Percentiles rank a stretch among this genome's conserved stretches.
Conservation (phyloP, 2,888 invertebrate genomes). For the Dryobotodes eremita region DNA sequence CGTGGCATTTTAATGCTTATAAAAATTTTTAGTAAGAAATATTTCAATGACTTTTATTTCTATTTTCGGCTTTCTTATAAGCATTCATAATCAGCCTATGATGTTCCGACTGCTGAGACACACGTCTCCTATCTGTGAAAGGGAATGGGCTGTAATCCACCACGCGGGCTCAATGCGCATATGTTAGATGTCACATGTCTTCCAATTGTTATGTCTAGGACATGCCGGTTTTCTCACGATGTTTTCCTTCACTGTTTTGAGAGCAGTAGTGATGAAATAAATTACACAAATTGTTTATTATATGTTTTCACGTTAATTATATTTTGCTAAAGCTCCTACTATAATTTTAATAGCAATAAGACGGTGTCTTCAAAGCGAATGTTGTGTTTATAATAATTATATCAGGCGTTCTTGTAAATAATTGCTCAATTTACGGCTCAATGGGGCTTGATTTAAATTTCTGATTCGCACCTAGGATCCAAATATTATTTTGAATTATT, state of each 20-base stretch:
- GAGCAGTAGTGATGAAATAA: neutral
- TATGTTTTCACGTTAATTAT: neutral
- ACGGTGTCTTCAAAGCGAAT: constrained; percentile 9
- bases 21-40: constrained; percentile 18
- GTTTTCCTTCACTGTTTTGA: neutral
- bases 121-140: no score
- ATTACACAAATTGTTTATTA: neutral
- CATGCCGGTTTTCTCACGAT: neutral
- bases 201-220: neutral
- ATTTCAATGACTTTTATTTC: neutral
- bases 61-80: neutral
- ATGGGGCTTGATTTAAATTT: constrained; percentile 44
- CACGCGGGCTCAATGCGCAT: neutral
- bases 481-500: constrained; percentile 5
- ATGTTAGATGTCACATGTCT: neutral
- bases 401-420: constrained; percentile 46
- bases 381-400: constrained; percentile 44
- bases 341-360: constrained; percentile 16
- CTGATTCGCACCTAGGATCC: neutral
- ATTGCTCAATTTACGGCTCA: constrained; percentile 51
- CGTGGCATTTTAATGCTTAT: constrained; percentile 15
- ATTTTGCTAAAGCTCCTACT: constrained; percentile 32
- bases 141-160: neutral
- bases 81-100: neutral
- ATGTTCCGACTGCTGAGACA: neutral